Conservation (phyloP, 2,113 vertebrate species). For the Pangasianodon gigas region DNA sequence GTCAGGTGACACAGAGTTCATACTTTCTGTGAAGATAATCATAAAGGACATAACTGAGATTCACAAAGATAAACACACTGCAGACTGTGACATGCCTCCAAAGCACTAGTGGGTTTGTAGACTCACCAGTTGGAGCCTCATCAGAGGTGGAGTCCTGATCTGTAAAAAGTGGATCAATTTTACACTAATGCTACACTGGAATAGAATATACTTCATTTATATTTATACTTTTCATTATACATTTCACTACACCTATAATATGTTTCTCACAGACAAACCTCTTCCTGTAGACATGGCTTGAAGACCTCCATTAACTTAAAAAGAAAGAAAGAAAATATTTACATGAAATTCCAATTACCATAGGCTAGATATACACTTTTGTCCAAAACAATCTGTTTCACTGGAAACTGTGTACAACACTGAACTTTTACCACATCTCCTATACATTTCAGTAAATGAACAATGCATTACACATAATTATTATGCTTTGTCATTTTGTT, state of each 20-base stretch:
- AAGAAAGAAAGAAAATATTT: not conserved
- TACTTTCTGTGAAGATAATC: constrained; percentile 65
- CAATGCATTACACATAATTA: not conserved
- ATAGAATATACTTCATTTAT: not conserved
- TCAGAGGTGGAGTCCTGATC: constrained; percentile 73
- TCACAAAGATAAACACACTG: constrained; percentile 9
- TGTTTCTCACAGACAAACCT: constrained; percentile 57
- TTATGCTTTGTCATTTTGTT: not conserved
- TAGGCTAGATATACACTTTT: not conserved
- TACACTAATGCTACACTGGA: not conserved
- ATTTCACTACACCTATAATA: not conserved
- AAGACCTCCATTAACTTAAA: constrained; percentile 59
- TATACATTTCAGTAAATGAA: not conserved
- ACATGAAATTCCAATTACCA: not conserved
- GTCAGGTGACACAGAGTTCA: constrained; percentile 66
- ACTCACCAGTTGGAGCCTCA: constrained; percentile 73
- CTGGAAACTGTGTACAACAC: not conserved
- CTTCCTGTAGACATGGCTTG: constrained; percentile 68
- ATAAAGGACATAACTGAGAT: constrained; percentile 35
- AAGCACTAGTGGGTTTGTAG: not conserved
- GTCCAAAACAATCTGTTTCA: not conserved
- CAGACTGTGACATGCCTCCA: not conserved
- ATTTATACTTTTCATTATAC: not conserved
- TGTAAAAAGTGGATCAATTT: not conserved
- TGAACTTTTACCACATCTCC: not conserved